Conservation (phyloP, 2,888 invertebrate species). For the Shargacucullia verbasci region DNA sequence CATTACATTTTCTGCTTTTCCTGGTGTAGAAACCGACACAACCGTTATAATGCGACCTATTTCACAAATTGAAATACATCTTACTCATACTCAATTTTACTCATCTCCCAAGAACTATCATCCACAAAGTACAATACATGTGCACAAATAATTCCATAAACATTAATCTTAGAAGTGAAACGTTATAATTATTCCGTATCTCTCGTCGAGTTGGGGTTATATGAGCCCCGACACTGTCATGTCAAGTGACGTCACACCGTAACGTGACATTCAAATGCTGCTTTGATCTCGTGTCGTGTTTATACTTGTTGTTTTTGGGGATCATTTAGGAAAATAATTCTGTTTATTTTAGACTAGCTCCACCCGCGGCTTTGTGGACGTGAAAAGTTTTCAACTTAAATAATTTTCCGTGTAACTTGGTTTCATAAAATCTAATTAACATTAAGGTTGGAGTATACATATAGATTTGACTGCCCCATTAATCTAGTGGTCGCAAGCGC, state of each 20-base stretch:
- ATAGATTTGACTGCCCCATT: too few species aligned
- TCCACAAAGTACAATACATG: background rate
- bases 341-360: background rate
- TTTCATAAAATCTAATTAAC: too few species aligned
- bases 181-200: constrained; percentile 48
- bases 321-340: constrained; percentile 8
- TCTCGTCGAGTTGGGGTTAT: constrained; percentile 24
- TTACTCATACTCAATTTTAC: background rate
- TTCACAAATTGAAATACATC: background rate
- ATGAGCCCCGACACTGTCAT: constrained; percentile 36
- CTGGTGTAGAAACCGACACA: background rate
- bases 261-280: constrained; percentile 40
- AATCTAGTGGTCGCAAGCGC: too few species aligned
- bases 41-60: too few species aligned
- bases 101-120: constrained; percentile 5
- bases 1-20: background rate
- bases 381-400: too few species aligned
- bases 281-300: constrained; percentile 45
- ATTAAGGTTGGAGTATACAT: too few species aligned
- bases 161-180: constrained; percentile 42
- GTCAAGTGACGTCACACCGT: constrained; percentile 38
- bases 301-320: constrained; percentile 37
- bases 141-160: constrained; percentile 32
- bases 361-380: too few species aligned
- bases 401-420: too few species aligned